These are phyloP conservation scores for Melinopterus prodromus DNA, from an alignment of 2,888 invertebrate species.

Conservation along the genomic window DNA sequence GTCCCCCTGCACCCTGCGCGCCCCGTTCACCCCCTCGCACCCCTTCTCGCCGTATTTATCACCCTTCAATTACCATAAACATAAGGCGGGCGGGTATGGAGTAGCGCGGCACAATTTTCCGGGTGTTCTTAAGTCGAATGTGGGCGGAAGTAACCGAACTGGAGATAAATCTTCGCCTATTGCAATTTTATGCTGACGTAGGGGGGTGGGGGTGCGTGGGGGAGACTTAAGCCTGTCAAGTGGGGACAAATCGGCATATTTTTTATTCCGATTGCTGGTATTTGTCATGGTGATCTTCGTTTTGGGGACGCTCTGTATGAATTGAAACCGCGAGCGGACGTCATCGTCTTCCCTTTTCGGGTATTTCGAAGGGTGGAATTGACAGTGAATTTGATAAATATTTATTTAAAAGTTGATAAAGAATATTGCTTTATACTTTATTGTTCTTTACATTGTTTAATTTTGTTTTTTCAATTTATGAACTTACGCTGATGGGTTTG, in stretches of 20 bases:
- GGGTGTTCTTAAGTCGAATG: background rate
- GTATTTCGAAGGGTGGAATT: no score
- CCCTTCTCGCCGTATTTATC: constrained; percentile 8
- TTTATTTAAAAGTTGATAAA: no score
- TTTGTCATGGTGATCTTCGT: background rate
- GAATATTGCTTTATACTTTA: no score
- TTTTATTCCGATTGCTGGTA: background rate
- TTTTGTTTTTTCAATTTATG: no score
- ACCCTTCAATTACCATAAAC: constrained; percentile 25
- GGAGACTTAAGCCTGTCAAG: background rate
- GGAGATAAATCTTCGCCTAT: background rate
- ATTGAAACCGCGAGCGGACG: background rate
- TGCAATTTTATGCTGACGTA: background rate
- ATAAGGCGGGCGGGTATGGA: constrained; percentile 10
- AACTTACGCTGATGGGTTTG: no score
- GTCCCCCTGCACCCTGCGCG: no score
- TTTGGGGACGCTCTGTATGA: background rate
- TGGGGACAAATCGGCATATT: background rate
- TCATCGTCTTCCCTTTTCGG: no score
- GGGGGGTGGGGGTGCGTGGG: background rate
- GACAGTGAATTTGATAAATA: no score
- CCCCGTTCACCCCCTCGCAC: background rate
- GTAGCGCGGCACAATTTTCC: background rate
- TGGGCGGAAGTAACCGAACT: background rate
- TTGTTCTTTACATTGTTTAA: no score